Base-by-base conservation (phyloP, 2,113 vertebrate species). In the Ramphastos sulfuratus region DNA sequence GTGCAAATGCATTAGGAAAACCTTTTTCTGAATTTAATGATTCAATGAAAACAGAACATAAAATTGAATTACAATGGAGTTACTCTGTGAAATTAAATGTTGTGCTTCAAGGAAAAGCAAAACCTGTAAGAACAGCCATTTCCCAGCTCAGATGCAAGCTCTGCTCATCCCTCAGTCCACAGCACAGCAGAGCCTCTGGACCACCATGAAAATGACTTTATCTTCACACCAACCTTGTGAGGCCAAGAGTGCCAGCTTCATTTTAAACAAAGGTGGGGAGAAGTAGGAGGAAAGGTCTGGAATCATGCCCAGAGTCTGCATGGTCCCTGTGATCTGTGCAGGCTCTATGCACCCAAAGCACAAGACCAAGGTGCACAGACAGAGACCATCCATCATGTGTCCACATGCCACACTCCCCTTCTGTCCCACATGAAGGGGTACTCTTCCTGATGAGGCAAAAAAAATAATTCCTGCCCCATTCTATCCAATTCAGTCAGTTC, bases 11-110 rank as follows among this genome's bases (percentile, higher is more conserved):
- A 58, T 31, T 27, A 59, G 52, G 82, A 83, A 89, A 93, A 37
- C 1, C 14, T 58, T 65, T 76, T 85, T 17, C 55, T 50, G 56
- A 86, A 85, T 85, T 72, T 82, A 87, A 87, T 54, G 56, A 85
- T 88, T 91, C 48, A 74, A 28, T 69, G 31, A 89, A 94, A 95
- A 90, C 35, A 87, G 44, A 86, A 48, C 30, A 84, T 70, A 67
- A 95, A 95, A 82, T 18, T 73, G 46, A 91, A 87, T 96, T 85
- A 87, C 60, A 89, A 56, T 1, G 0, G 24, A 86, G 33, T 63
- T 71, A 74, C 25, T 60, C 35, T 50, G 46, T 63, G 42, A 93
- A 96, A 91, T 89, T 44, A 91, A 80, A 82, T 48, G 42, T 52
- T 85, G 82, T 37, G 35, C 37, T 80, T 87, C 20, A 69, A 23